A percentile compares a stretch with the other conserved stretches of the same genome.
Conservation (phyloP, 2,797 vertebrate species). For the Pygocentrus nattereri region DNA sequence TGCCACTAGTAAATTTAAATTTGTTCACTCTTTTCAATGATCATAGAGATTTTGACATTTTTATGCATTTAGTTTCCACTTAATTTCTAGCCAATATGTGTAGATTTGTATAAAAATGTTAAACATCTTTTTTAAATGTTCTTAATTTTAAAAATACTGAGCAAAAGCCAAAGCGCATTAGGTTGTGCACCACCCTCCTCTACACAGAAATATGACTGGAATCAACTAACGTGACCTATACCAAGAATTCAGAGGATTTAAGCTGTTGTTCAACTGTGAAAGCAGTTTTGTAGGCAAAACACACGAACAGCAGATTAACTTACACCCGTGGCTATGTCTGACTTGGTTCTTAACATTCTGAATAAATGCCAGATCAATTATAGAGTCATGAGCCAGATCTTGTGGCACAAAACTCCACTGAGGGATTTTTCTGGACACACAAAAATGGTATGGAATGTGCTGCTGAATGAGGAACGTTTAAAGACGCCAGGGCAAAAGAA, state of each 20-base stretch:
- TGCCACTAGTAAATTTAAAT: too few relatives aligned
- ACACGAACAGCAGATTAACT: slow-evolving; percentile 18
- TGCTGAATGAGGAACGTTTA: neutral
- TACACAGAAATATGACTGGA: neutral
- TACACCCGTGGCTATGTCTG: slow-evolving; percentile 20
- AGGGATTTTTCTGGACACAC: slow-evolving; percentile 27
- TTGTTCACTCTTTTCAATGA: too few relatives aligned
- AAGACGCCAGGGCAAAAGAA: neutral
- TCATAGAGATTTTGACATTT: too few relatives aligned
- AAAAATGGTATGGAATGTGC: slow-evolving; percentile 42
- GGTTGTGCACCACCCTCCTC: too few relatives aligned
- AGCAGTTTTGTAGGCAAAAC: neutral
- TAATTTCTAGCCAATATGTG: too few relatives aligned
- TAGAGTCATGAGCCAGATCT: slow-evolving; percentile 24
- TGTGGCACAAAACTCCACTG: slow-evolving; percentile 2
- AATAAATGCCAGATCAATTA: slow-evolving; percentile 22
- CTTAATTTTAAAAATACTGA: too few relatives aligned
- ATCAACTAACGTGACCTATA: neutral
- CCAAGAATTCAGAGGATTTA: neutral
- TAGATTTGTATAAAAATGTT: too few relatives aligned
- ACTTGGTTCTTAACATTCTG: slow-evolving; percentile 33
- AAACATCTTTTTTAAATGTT: too few relatives aligned
- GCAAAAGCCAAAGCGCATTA: too few relatives aligned
- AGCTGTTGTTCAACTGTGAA: neutral
- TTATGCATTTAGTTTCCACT: too few relatives aligned